phyloP scores from a whole-genome alignment of 2,113 vertebrate genomes.

The Pandion haliaetus region DNA sequence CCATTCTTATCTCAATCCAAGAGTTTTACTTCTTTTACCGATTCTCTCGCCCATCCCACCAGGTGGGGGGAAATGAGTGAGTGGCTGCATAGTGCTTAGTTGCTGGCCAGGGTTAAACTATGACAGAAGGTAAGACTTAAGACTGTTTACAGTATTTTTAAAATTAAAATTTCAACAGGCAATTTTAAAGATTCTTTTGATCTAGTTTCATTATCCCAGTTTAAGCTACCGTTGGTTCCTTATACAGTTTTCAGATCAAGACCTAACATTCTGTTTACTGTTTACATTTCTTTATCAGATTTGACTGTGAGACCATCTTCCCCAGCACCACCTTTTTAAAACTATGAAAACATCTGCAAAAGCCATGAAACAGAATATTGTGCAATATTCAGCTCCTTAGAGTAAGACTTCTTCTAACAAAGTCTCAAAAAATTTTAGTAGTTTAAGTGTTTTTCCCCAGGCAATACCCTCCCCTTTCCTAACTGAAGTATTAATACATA shows the following conservation, averaged over 20 bases:
- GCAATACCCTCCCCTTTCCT: not conserved
- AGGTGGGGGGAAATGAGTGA: no score
- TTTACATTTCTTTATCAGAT: not conserved
- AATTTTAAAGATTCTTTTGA: not conserved
- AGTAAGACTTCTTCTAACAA: not conserved
- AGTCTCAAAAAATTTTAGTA: not conserved
- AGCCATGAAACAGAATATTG: not conserved
- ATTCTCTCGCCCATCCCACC: no score
- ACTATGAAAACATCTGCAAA: not conserved
- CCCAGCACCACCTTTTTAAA: not conserved
- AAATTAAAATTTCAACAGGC: not conserved
- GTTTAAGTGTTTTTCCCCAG: not conserved
- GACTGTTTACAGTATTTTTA: not conserved
- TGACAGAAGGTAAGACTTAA: not conserved
- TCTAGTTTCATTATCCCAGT: not conserved
- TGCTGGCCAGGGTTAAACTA: no score
- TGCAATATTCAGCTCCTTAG: not conserved
- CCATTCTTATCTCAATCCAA: no score
- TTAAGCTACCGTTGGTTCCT: not conserved
- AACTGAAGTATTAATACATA: not conserved
- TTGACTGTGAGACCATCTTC: not conserved
- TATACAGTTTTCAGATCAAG: not conserved
- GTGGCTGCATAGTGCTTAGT: no score
- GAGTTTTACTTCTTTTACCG: no score
- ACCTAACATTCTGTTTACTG: not conserved